Percentiles rank a stretch among this genome's conserved stretches.
Conservation (phyloP, 1,140 invertebrate species). For the Orchestia grillus region DNA sequence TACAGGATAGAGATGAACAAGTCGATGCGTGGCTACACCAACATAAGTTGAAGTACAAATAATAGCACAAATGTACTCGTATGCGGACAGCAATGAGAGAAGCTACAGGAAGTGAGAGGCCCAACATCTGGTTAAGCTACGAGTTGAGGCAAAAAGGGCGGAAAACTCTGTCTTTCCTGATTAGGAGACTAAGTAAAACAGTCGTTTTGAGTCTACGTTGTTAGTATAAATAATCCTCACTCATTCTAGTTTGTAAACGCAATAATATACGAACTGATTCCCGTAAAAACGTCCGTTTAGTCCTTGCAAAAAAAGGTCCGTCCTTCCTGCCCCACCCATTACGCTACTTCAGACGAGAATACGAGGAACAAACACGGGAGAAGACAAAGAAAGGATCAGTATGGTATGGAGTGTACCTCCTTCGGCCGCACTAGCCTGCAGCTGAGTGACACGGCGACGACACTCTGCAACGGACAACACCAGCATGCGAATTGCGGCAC, state of each 20-base stretch:
- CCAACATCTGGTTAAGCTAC: too few species aligned
- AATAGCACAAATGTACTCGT: neutral
- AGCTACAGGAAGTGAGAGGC: neutral
- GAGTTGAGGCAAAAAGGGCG: too few species aligned
- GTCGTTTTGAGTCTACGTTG: too few species aligned
- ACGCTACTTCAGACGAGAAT: too few species aligned
- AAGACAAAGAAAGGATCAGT: neutral
- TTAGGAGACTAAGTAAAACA: too few species aligned
- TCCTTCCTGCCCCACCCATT: too few species aligned
- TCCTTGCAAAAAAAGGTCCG: too few species aligned
- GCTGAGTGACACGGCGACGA: conserved; percentile 23
- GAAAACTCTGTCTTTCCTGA: too few species aligned
- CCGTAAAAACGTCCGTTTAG: too few species aligned
- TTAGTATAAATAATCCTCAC: too few species aligned
- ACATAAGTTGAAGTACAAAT: neutral
- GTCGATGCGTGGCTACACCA: neutral
- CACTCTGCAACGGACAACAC: conserved; percentile 32
- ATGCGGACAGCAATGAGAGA: neutral
- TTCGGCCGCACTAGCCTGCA: neutral
- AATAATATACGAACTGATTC: too few species aligned
- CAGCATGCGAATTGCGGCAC: neutral
- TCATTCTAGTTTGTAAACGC: too few species aligned
- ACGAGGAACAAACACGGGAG: neutral
- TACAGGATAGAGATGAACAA: neutral
- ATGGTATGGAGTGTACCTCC: neutral